A percentile compares a stretch with the other conserved stretches of the same genome.
Evolutionary conservation across 2,113 vertebrate species (phyloP).

Genomic region (Leptosomus discolor): DNA sequence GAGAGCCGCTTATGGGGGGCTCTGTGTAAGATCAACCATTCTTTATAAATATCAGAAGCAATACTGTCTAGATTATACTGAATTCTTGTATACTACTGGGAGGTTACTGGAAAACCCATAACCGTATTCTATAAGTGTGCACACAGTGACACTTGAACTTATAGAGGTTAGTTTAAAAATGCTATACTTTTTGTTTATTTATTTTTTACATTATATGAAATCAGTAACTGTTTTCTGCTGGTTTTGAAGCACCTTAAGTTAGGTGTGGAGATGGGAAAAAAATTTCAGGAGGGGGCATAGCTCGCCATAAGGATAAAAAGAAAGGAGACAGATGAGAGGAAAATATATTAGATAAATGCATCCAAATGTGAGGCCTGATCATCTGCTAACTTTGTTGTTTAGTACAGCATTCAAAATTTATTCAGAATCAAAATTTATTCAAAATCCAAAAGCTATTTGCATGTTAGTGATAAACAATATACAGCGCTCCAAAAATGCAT

Average conservation of each 20-base stretch:
- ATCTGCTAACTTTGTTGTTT: background rate
- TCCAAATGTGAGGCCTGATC: background rate
- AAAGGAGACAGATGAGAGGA: background rate
- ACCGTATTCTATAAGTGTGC: background rate
- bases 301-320: background rate
- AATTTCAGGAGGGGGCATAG: background rate
- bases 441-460: background rate
- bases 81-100: background rate
- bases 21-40: background rate
- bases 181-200: background rate
- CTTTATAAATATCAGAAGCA: background rate
- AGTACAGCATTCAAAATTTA: background rate
- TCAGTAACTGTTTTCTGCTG: background rate
- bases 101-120: background rate
- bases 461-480: background rate
- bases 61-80: background rate
- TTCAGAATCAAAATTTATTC: background rate
- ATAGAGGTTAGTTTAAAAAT: background rate
- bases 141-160: background rate
- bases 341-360: background rate
- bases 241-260: background rate
- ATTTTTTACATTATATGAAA: background rate
- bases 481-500: background rate
- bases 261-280: background rate
- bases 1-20: rapidly evolving